Evolutionary conservation across 1,140 invertebrate species (phyloP).

Genomic region (Catajapyx aquilonaris): DNA sequence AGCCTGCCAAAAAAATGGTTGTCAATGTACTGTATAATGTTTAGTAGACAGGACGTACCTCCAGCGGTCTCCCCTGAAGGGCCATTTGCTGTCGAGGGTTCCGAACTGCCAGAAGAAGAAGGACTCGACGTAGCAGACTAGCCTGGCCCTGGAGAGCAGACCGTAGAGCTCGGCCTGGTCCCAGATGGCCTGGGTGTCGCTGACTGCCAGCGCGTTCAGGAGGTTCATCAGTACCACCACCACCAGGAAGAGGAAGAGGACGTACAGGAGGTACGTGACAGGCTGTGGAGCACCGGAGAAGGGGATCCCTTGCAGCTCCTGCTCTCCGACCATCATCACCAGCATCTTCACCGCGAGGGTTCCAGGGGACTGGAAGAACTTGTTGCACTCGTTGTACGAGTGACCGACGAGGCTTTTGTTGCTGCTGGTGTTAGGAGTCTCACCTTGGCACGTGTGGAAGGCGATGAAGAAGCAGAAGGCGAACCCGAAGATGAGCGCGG

Average conservation of each 20-base stretch:
- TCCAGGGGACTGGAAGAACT: slow-evolving; percentile 37
- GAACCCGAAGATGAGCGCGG: slow-evolving; percentile 55
- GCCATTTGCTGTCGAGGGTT: no score
- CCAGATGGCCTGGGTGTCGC: slow-evolving; percentile 50
- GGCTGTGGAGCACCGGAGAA: slow-evolving; percentile 41
- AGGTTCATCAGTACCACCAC: slow-evolving; percentile 59
- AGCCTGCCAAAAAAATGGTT: no score
- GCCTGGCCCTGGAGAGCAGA: slow-evolving; percentile 38
- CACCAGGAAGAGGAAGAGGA: slow-evolving; percentile 55
- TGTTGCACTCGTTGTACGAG: no score
- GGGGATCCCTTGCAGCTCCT: slow-evolving; percentile 52
- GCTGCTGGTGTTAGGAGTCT: slow-evolving; percentile 15
- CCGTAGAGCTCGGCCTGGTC: slow-evolving; percentile 51
- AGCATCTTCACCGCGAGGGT: slow-evolving; percentile 53
- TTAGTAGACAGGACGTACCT: no score
- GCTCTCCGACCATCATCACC: slow-evolving; percentile 64
- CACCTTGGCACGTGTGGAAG: slow-evolving; percentile 25
- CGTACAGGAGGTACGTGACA: slow-evolving; percentile 43
- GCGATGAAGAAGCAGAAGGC: slow-evolving; percentile 53
- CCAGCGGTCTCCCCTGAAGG: no score
- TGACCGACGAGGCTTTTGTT: slow-evolving; percentile 1
- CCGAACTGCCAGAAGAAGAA: no score
- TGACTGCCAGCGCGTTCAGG: slow-evolving; percentile 57
- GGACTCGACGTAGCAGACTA: slow-evolving; percentile 48
- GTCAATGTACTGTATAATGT: no score